These are phyloP conservation scores for Maccullochella peelii DNA, from an alignment of 2,113 vertebrate species.

Conservation along the genomic window DNA sequence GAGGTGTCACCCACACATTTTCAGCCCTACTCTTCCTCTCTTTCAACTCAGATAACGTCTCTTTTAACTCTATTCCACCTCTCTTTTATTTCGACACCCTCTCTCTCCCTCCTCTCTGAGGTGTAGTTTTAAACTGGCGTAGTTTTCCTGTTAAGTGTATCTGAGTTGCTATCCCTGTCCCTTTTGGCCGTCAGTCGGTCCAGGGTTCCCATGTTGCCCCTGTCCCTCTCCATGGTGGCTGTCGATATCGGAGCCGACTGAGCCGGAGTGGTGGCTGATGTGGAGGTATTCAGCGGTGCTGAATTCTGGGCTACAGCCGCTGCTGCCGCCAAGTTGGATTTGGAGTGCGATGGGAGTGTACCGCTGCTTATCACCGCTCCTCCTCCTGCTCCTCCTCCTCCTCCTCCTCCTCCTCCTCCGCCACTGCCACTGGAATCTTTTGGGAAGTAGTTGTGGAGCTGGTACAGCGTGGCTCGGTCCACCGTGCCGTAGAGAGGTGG, in stretches of 20 bases:
- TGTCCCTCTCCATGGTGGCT: constrained; percentile 85
- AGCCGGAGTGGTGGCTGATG: constrained; percentile 79
- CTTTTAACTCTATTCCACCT: neutral
- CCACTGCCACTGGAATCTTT: constrained; percentile 83
- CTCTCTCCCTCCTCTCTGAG: neutral
- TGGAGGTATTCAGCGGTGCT: constrained; percentile 84
- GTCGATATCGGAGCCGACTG: constrained; percentile 78
- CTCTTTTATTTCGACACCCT: neutral
- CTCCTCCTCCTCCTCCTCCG: constrained; percentile 50
- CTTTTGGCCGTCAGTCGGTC: constrained; percentile 82
- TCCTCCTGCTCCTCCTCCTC: no score
- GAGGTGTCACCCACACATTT: constrained; percentile 38
- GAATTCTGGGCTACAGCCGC: constrained; percentile 75
- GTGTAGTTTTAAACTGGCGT: constrained; percentile 86
- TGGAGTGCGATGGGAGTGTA: constrained; percentile 84
- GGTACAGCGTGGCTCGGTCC: constrained; percentile 89
- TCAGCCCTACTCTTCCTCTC: constrained; percentile 32
- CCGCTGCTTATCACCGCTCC: constrained; percentile 75
- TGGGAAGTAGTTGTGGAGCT: constrained; percentile 93
- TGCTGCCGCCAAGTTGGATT: constrained; percentile 83
- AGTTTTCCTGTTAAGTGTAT: constrained; percentile 94
- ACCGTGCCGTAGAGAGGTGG: constrained; percentile 85
- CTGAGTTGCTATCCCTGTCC: constrained; percentile 89
- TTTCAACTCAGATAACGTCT: neutral
- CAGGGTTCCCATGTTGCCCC: constrained; percentile 81